Base-by-base conservation (phyloP, 1,140 invertebrate genomes). In the Heliconius hewitsoni region DNA sequence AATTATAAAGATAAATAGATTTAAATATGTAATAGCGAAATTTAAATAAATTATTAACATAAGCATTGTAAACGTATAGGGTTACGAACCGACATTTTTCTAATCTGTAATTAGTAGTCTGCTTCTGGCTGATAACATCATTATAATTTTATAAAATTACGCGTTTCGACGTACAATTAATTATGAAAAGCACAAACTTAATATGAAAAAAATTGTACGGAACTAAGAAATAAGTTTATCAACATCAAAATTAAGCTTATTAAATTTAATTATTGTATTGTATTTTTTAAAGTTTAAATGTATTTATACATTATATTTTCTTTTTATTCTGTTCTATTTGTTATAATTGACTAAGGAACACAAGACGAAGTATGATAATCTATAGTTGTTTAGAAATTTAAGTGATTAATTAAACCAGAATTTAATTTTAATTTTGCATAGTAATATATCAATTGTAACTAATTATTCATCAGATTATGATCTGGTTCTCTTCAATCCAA, bases 301-400 rank as follows among this genome's bases (percentile, higher is more conserved):
- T 23, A 57, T 30, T n/a, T 60, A 60, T 66, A 27, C 60, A 23
- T 66, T 66, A 66, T 66, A 66, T 66, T 66, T 16, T 30, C 2
- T 66, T 66, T 66, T 66, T 66, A 66, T 66, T 66, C 60, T 66
- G 60, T 66, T 66, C 60, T 66, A 66, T 66, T 66, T 66, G 60
- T 30, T 30, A 66, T 66, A 66, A 27, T 66, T 27, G 11, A 66
- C 2, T 27, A 30, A 66, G 55, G 55, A 11, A 66, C 27, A 66
- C 60, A 30, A 66, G 60, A 66, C 60, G 27, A 60, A 60, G 55
- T 60, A 11, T 60, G n/a, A 27, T 60, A 60, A 60, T 60, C n/a
- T 60, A 60, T 60, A 60, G 55, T 60, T 30, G 16, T 30, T 66
- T 66, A 16, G 60, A 27, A 13, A 30, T 66, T 66, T 18, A 30